Evolutionary conservation across 2,888 invertebrate species (phyloP), one percentile per base, ranked within the genome.

Genomic region (Patella depressa): DNA sequence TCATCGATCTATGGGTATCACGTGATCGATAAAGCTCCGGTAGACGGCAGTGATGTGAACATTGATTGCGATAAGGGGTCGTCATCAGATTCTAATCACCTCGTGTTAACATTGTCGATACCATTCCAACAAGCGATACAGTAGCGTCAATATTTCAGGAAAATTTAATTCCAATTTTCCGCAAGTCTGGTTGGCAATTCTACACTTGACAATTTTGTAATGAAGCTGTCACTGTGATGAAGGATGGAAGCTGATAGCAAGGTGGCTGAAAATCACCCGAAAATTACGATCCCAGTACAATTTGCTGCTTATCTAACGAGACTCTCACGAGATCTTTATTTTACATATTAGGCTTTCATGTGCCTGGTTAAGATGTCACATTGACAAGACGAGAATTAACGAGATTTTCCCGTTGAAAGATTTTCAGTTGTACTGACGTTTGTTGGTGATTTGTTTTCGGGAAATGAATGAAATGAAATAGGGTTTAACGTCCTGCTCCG

Each of bases 131-230:
- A 59, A 65, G 65, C 19, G 73, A 78, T 59, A 59, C 65, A 65
- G 54, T 73, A 59, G 79, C 80, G 79, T 80, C 82, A 82, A 80
- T 82, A 82, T 82, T 82, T 82, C 77, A 81, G 79, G 79, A 74
- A 80, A 82, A 82, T 81, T 82, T 82, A 82, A 82, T 81, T 82
- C 82, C 80, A 82, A 82, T 82, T 82, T 82, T 82, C 82, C 82
- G 82, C 82, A 82, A 80, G 79, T 79, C 76, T 79, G 78, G 77
- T 78, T 79, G 79, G 78, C 78, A 81, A 81, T 82, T 82, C 81
- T 82, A 78, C 78, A 81, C 78, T 79, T 82, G 82, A 82, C 82
- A 82, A 81, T 80, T 77, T 76, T 81, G 80, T 81, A 82, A 82
- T 82, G 82, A 81, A 82, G 77, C 78, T 82, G 82, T 82, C 82